A percentile compares a stretch with the other conserved stretches of the same genome.
These are phyloP conservation scores for Polyommatus iphigenia DNA, from an alignment of 2,888 invertebrate species.

Conservation along the genomic window DNA sequence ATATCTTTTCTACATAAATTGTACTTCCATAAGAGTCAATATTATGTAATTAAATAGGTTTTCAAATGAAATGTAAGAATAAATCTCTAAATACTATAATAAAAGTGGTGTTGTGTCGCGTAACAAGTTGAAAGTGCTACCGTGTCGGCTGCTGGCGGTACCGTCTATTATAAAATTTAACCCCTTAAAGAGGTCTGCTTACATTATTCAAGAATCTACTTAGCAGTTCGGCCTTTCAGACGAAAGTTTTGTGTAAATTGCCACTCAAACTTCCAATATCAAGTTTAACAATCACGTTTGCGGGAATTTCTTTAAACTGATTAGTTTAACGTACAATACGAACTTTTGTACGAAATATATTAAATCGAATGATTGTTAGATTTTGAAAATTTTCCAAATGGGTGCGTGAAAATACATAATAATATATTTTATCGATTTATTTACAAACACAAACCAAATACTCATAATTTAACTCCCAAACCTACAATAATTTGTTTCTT, in stretches of 20 bases:
- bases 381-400: not conserved
- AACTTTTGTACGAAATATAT: constrained; percentile 26
- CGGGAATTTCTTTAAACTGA: constrained; percentile 44
- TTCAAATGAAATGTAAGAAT: not conserved
- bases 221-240: constrained; percentile 51
- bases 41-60: not conserved
- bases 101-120: too few relatives aligned
- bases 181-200: constrained; percentile 44
- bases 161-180: constrained; percentile 30
- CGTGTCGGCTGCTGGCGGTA: not conserved
- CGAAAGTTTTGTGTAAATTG: constrained; percentile 60
- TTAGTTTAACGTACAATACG: constrained; percentile 34
- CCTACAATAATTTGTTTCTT: too few relatives aligned
- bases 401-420: not conserved
- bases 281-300: constrained; percentile 55
- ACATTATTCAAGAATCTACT: constrained; percentile 55
- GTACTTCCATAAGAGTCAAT: not conserved
- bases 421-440: not conserved
- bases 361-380: not conserved
- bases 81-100: not conserved
- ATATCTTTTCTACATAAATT: too few relatives aligned
- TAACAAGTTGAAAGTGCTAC: too few relatives aligned
- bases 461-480: too few relatives aligned
- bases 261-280: constrained; percentile 60
- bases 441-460: too few relatives aligned